Percentiles rank a stretch among this genome's conserved stretches.
phyloP scores from a whole-genome alignment of 2,113 vertebrate genomes.

The Gnathonemus echidnorhynchus region DNA sequence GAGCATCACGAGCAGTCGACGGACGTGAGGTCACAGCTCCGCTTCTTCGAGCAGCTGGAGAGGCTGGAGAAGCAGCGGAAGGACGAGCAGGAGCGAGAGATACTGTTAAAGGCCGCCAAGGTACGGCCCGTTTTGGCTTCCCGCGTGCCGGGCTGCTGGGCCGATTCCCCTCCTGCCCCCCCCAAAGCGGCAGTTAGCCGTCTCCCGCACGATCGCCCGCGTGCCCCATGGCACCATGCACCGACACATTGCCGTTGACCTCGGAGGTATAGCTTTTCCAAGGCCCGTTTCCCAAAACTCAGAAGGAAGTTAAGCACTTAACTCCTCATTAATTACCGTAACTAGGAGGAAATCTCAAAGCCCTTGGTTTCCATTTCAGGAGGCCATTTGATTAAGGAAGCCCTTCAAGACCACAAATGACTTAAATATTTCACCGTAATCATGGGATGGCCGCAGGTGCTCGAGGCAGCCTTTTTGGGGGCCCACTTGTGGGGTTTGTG shows the following conservation, averaged over 20 bases:
- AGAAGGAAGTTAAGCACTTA: neutral
- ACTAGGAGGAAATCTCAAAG: neutral
- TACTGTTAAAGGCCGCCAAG: conserved; percentile 79
- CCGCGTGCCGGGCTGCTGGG: neutral
- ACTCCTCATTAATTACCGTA: neutral
- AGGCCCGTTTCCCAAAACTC: neutral
- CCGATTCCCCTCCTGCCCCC: neutral
- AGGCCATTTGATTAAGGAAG: neutral
- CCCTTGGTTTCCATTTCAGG: neutral
- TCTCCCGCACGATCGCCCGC: neutral
- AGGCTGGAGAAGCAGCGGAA: conserved; percentile 81
- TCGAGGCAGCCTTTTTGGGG: neutral
- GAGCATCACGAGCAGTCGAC: conserved; percentile 71
- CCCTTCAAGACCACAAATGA: neutral
- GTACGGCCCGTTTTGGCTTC: conserved; percentile 43
- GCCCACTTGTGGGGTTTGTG: neutral
- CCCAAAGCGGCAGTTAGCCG: neutral
- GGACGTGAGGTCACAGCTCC: conserved; percentile 74
- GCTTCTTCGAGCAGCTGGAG: conserved; percentile 83
- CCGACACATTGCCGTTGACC: neutral
- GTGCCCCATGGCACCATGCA: neutral
- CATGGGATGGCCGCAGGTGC: neutral
- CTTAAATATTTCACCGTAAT: neutral
- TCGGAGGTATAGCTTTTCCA: neutral
- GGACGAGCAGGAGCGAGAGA: conserved; percentile 80